A percentile compares a stretch with the other conserved stretches of the same genome.
phyloP scores from a whole-genome alignment of 2,113 vertebrate species.

The Mesocricetus auratus region DNA sequence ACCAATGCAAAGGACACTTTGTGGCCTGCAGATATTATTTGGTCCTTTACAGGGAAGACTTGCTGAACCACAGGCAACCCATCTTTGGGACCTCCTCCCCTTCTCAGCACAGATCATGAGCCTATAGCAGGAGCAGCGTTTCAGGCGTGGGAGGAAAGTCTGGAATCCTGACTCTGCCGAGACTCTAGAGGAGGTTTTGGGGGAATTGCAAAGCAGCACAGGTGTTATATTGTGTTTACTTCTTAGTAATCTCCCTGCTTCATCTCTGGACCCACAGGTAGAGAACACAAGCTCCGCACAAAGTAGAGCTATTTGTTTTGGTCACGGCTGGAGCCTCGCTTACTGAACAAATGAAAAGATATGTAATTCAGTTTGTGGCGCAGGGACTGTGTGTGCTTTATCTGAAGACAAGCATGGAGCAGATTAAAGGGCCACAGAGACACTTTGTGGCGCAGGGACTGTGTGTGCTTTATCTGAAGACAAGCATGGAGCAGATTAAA shows the following conservation, averaged over 20 bases:
- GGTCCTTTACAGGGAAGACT: background rate
- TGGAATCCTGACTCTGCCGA: background rate
- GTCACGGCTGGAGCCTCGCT: background rate
- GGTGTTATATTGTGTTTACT: accelerated
- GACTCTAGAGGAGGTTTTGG: accelerated
- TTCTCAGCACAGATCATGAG: background rate
- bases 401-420: background rate
- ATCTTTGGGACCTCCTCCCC: background rate
- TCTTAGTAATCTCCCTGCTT: background rate
- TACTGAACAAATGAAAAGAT: background rate
- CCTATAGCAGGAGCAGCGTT: accelerated
- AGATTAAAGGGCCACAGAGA: background rate
- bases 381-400: background rate
- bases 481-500: background rate
- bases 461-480: background rate
- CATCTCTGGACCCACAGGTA: background rate
- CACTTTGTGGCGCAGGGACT: background rate
- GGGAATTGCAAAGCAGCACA: too few species aligned
- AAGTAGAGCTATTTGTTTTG: background rate
- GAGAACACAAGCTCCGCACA: background rate
- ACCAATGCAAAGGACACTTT: background rate
- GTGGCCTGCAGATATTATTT: background rate
- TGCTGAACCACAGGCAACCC: background rate
- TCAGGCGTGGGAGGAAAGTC: background rate
- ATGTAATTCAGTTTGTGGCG: background rate